These are phyloP conservation scores for Puntigrus tetrazona DNA, from an alignment of 2,113 vertebrate genomes.

Conservation along the genomic window DNA sequence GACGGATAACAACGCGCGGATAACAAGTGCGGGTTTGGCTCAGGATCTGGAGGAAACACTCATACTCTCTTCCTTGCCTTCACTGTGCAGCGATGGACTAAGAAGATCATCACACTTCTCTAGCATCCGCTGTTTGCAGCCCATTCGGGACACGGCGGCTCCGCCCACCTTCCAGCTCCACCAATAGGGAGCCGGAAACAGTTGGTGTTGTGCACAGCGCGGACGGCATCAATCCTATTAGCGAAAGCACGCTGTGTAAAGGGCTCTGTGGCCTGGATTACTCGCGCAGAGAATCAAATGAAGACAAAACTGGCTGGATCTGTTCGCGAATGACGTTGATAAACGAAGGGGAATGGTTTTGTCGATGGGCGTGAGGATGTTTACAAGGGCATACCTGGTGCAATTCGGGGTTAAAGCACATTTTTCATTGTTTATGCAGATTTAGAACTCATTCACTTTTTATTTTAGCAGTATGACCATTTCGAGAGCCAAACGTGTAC, in stretches of 20 bases:
- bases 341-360: neutral
- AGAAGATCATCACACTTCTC: constrained; percentile 75
- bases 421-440: neutral
- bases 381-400: neutral
- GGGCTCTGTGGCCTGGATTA: constrained; percentile 84
- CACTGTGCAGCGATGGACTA: constrained; percentile 67
- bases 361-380: neutral
- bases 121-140: constrained; percentile 56
- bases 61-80: constrained; percentile 48
- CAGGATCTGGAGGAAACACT: constrained; percentile 40
- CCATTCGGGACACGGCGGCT: constrained; percentile 56
- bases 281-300: constrained; percentile 68
- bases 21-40: constrained; percentile 25
- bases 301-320: constrained; percentile 70
- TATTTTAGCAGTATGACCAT: neutral
- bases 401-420: neutral
- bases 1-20: neutral
- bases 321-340: neutral
- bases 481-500: neutral
- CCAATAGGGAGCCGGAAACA: constrained; percentile 76
- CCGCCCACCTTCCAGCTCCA: constrained; percentile 68
- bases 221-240: constrained; percentile 90
- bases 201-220: constrained; percentile 76
- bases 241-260: constrained; percentile 79
- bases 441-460: neutral